phyloP scores from a whole-genome alignment of 2,888 invertebrate genomes.

The Temnothorax unifasciatus region DNA sequence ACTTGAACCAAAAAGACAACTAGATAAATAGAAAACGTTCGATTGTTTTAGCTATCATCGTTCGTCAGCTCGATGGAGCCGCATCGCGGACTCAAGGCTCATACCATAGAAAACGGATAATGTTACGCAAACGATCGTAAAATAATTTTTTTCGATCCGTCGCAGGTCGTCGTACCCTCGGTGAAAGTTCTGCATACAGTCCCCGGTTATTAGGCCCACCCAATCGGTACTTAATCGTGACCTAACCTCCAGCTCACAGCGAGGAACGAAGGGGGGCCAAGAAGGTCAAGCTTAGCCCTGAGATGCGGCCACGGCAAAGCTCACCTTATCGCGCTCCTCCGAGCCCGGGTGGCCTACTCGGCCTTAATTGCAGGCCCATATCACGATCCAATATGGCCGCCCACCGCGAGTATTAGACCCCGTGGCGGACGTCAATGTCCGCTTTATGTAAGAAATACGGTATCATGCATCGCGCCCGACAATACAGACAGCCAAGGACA shows the following conservation, averaged over 20 bases:
- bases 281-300: constrained; percentile 83
- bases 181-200: constrained; percentile 78
- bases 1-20: not conserved
- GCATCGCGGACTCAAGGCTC: not conserved
- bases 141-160: constrained; percentile 63
- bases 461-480: constrained; percentile 65
- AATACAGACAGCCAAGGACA: constrained; percentile 67
- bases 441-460: constrained; percentile 79
- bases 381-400: constrained; percentile 86
- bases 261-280: constrained; percentile 72
- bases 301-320: constrained; percentile 79
- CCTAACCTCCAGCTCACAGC: constrained; percentile 79
- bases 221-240: constrained; percentile 84
- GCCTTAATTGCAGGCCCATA: constrained; percentile 86
- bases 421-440: constrained; percentile 75
- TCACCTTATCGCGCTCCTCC: constrained; percentile 84
- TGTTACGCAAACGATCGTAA: constrained; percentile 60
- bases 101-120: not conserved
- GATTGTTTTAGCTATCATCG: not conserved
- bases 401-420: constrained; percentile 83
- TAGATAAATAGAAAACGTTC: not conserved
- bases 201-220: constrained; percentile 83
- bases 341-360: constrained; percentile 86
- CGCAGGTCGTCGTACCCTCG: constrained; percentile 67
- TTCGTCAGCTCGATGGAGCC: not conserved